These are phyloP conservation scores for Strigamia maritima DNA, from an alignment of 2,888 invertebrate genomes.

Conservation along the genomic window DNA sequence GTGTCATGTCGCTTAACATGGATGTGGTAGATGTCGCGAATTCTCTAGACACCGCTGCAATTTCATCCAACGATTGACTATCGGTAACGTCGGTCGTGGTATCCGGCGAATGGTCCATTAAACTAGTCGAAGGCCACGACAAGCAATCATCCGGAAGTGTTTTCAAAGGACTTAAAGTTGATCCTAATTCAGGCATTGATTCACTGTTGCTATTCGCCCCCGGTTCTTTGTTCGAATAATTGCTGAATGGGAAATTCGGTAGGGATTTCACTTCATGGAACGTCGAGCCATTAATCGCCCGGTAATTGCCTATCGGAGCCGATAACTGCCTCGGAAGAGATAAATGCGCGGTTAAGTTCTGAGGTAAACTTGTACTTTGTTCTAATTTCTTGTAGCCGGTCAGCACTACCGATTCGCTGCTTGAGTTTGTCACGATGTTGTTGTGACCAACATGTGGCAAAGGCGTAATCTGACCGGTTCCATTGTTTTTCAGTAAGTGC, in stretches of 20 bases:
- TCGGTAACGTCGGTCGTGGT: conserved; percentile 16
- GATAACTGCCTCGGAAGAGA: not conserved
- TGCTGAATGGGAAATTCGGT: conserved; percentile 44
- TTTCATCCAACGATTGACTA: conserved; percentile 31
- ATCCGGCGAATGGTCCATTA: conserved; percentile 26
- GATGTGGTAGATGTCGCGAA: not conserved
- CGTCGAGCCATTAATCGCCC: conserved; percentile 40
- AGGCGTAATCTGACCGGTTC: not conserved
- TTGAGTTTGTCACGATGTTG: conserved; percentile 35
- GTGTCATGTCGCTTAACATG: not conserved
- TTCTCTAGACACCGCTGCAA: conserved; percentile 9
- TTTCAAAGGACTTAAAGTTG: conserved; percentile 43
- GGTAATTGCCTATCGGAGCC: not conserved
- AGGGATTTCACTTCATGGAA: conserved; percentile 50
- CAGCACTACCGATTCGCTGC: conserved; percentile 41
- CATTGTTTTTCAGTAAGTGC: not conserved
- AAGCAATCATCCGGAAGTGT: conserved; percentile 38
- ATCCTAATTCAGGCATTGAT: conserved; percentile 52
- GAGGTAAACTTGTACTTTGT: conserved; percentile 65
- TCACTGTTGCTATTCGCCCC: conserved; percentile 48
- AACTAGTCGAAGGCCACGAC: conserved; percentile 36
- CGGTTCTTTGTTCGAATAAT: conserved; percentile 39
- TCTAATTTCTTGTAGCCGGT: conserved; percentile 55
- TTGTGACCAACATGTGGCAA: not conserved
- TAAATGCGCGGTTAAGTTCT: conserved; percentile 38